Conservation (phyloP, 2,888 invertebrate species). For the Cantharis rufa region DNA sequence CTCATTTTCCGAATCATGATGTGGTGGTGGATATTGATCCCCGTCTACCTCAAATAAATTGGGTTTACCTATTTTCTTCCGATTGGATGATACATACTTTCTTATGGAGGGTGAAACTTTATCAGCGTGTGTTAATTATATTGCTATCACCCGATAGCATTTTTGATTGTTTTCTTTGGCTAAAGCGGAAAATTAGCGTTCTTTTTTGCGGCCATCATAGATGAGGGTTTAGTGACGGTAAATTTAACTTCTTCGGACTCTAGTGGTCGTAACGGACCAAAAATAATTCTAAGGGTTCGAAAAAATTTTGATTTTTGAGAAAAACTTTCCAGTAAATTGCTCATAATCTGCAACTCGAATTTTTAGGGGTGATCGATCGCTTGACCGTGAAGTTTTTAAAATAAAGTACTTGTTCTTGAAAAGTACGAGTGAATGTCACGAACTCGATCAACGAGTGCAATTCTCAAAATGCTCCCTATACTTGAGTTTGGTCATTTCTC, state of each 20-base stretch:
- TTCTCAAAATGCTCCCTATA: no score
- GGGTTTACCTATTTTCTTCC: neutral
- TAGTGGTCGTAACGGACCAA: no score
- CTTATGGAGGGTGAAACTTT: neutral
- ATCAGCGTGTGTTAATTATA: neutral
- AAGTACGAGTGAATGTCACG: neutral
- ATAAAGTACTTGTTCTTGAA: neutral
- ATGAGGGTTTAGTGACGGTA: neutral
- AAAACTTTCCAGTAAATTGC: no score
- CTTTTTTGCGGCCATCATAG: neutral
- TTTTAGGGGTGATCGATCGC: neutral
- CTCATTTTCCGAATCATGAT: constrained; percentile 7
- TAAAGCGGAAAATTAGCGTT: neutral
- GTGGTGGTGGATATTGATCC: constrained; percentile 4
- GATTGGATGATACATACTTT: neutral
- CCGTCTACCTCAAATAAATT: constrained; percentile 2
- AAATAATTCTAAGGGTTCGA: no score
- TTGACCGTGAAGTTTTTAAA: neutral
- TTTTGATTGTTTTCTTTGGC: neutral
- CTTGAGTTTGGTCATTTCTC: no score
- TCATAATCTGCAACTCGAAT: no score
- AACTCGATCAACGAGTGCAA: neutral
- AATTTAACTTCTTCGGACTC: no score
- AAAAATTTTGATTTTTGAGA: no score
- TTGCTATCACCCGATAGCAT: neutral